Conservation (phyloP, 2,113 vertebrate species). For the Cyanoliseus patagonus region DNA sequence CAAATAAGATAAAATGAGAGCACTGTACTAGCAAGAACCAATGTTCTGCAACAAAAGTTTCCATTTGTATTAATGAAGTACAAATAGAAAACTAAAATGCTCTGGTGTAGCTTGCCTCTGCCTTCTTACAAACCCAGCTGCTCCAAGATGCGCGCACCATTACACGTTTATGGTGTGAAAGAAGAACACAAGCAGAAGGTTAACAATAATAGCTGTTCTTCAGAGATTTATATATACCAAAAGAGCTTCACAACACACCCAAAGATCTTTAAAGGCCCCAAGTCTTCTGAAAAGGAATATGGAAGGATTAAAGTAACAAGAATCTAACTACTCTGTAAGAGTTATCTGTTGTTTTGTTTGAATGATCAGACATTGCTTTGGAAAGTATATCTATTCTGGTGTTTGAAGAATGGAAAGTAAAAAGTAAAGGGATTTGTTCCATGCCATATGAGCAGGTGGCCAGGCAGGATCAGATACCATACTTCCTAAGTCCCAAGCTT, state of each 20-base stretch:
- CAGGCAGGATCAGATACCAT: neutral
- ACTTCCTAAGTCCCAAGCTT: neutral
- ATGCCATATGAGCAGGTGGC: neutral
- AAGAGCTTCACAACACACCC: neutral
- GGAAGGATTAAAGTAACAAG: neutral
- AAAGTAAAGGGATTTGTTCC: neutral
- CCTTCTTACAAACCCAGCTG: neutral
- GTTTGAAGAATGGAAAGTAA: neutral
- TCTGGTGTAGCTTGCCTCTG: neutral
- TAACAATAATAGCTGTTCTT: neutral
- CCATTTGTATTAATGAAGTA: neutral
- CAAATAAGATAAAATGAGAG: neutral
- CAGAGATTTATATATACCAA: neutral
- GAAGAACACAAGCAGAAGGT: neutral
- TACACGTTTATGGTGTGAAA: accelerated
- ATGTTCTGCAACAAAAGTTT: neutral
- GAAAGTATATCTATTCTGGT: neutral
- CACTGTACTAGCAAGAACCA: neutral
- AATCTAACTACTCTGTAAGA: neutral
- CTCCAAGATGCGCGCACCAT: neutral
- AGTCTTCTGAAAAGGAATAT: neutral
- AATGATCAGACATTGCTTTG: neutral
- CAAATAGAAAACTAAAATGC: neutral
- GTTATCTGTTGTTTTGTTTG: neutral
- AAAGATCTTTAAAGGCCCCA: neutral